Evolutionary conservation across 1,140 invertebrate species (phyloP).

Genomic region (Holotrichia oblita): DNA sequence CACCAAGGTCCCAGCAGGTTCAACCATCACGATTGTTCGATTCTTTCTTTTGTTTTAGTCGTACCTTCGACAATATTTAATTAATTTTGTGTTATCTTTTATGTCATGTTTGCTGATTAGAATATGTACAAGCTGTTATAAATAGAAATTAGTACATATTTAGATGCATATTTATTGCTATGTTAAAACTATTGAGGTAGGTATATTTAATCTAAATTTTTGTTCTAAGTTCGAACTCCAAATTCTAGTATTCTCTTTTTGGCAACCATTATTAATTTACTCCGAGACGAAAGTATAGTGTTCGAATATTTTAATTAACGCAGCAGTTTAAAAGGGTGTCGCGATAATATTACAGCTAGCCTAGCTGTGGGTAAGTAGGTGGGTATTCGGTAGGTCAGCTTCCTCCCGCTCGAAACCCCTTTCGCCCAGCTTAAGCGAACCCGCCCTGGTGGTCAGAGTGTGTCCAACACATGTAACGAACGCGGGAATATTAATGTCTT

Average conservation of each 20-base stretch:
- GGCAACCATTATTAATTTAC: background rate
- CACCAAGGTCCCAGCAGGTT: conserved; percentile 42
- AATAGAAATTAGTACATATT: background rate
- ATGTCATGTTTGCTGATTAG: background rate
- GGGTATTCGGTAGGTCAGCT: conserved; percentile 5
- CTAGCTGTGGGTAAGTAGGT: background rate
- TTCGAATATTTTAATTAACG: conserved; percentile 30
- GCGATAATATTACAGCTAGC: conserved; percentile 21
- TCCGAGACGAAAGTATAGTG: conserved; percentile 1
- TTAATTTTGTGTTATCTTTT: background rate
- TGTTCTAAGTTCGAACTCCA: too few species aligned
- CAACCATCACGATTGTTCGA: conserved; percentile 3
- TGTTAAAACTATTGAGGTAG: too few species aligned
- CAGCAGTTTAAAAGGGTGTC: conserved; percentile 26
- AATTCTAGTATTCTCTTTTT: too few species aligned
- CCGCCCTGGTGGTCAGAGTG: conserved; percentile 50
- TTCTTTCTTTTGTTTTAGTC: background rate
- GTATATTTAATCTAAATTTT: too few species aligned
- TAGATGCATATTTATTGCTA: too few species aligned
- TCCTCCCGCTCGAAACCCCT: conserved; percentile 10
- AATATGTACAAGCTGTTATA: background rate
- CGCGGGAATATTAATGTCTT: conserved; percentile 61
- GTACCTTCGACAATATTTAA: background rate
- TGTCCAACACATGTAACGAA: conserved; percentile 56
- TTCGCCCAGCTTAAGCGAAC: conserved; percentile 41